Evolutionary conservation across 2,888 invertebrate species (phyloP).

Genomic region (Byasa hedistus): DNA sequence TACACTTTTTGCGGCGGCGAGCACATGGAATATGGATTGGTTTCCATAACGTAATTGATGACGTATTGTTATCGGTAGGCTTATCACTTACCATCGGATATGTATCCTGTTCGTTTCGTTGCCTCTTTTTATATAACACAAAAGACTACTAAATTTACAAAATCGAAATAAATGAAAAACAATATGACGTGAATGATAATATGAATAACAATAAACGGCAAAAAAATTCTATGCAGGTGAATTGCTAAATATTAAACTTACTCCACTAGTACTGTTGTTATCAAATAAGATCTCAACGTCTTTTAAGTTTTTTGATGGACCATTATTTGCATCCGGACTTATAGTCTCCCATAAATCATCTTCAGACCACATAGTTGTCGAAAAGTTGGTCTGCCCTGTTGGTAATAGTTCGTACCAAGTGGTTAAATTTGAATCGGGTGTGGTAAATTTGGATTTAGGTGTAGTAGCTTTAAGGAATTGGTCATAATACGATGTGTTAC

Average conservation of each 20-base stretch:
- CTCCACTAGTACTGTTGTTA: constrained; percentile 45
- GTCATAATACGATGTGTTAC: constrained; percentile 65
- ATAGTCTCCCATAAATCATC: constrained; percentile 72
- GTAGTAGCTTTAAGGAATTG: constrained; percentile 73
- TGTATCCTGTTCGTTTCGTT: no score
- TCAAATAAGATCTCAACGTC: constrained; percentile 77
- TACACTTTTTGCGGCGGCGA: no score
- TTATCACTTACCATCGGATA: no score
- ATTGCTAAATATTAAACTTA: constrained; percentile 39
- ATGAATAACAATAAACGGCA: no score
- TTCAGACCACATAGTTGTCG: constrained; percentile 52
- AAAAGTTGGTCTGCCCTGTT: constrained; percentile 53
- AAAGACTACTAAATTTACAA: no score
- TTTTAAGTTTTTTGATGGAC: constrained; percentile 56
- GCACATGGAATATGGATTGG: no score
- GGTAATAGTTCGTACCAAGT: constrained; percentile 68
- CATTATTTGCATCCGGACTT: constrained; percentile 51
- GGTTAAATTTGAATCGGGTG: constrained; percentile 50
- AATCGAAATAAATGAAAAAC: no score
- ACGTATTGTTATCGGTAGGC: no score
- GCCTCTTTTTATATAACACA: no score
- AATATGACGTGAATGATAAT: no score
- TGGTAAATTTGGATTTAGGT: constrained; percentile 44
- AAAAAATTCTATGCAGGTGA: no score
- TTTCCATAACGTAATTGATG: no score